Evolutionary conservation across 2,113 vertebrate species (phyloP), one percentile per base, ranked within the genome.

Genomic region (Phyllopteryx taeniolatus): DNA sequence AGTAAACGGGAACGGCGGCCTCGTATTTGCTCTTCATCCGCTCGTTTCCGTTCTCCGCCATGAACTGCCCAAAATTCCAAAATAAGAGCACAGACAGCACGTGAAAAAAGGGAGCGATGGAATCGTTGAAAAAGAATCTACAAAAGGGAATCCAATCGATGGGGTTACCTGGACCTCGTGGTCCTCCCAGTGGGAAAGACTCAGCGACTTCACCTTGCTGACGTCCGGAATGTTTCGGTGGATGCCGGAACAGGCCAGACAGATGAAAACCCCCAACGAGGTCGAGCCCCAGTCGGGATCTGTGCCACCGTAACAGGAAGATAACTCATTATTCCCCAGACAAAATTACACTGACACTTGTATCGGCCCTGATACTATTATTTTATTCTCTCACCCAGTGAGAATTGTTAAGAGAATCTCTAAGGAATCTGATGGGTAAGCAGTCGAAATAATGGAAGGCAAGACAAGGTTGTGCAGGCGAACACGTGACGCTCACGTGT

Each of bases 1-100:
- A 97, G 86, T 95, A 96, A 67, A 92, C 84, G 6, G 96, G 96
- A 77, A 97, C 93, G 19, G 87, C 71, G 1, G 93, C 94, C 90
- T 97, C 96, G 0, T 94, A 96, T 27, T 86, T 91, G 59, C 79
- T 90, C 90, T 91, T 95, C 88, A 91, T 90, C 72, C 85, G 82
- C 47, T 89, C 76, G 65, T 96, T 96, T 8, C 96, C 96, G 3
- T 91, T 88, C 56, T 92, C 89, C 27, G 89, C 90, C 93, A 96
- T 93, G 87, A 95, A 94, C 96, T 97, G 85, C 57, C 43, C 20
- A 31, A 56, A 62, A 76, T 13, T 66, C 44, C 13, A 65, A 43
- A 22, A 67, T 31, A 14, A 49, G 44, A 67, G 27, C 43, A 51
- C 9, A 15, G 14, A 67, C 12, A 31, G 27, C 8, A 66, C 62